Base-by-base conservation (phyloP, 2,113 vertebrate species). In the Esox niger region DNA sequence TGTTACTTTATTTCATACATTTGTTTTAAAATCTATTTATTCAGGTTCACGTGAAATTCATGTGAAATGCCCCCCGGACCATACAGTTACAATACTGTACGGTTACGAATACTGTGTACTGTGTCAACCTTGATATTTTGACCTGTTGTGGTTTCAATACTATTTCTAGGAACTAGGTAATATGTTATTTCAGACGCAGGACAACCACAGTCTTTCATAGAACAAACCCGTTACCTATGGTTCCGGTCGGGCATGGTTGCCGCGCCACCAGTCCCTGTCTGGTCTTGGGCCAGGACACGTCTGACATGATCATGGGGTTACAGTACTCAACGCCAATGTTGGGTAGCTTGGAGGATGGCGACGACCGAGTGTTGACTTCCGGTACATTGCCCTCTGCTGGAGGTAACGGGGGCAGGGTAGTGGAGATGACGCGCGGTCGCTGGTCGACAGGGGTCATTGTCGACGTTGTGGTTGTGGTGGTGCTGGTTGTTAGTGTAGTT, bases 201-300 rank as follows among this genome's bases (percentile, higher is more conserved):
- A 4, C 11, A 43, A 15, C 15, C 38, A 43, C 38, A 43, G 13
- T 15, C 38, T 43, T 43, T 13, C 27, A 25, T 13, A 27, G 25
- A 27, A 25, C 25, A 57, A n/a, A 7, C 49, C 4, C 21, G 21
- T 72, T 85, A 98, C 97, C 96, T 78, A 94, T 93, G 0, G 93
- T 96, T 62, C 95, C 95, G 10, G 93, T 68, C 1, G 97, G 97
- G 76, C 96, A 98, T 0, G 93, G 93, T 80, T 94, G 94, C 79
- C 93, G 95, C 0, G 95, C 91, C 58, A 92, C 64, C 58, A 92
- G 84, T 2, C 95, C 96, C 84, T 95, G 95, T 5, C 91, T 93
- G 0, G 95, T 98, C 66, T 92, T 95, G n/a, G 95, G 95, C 97
- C 97, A 99, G 82, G 89, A 82, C 23, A 98, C 91, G 27, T 96